Evolutionary conservation across 2,113 vertebrate genomes (phyloP).

Genomic region (Aphelocoma coerulescens): DNA sequence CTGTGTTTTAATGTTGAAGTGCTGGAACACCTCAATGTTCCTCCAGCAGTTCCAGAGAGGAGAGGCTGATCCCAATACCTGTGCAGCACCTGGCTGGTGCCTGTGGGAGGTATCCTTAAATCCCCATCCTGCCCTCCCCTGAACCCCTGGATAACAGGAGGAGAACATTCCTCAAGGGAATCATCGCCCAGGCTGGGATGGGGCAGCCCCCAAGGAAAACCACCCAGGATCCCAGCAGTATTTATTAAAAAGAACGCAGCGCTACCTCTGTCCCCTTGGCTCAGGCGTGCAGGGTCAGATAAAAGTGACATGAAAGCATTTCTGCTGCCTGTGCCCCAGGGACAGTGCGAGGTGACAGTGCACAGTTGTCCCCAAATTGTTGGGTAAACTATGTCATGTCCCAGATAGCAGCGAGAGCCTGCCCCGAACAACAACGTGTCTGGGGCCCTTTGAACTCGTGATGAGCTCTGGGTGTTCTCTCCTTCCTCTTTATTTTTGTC

Average conservation of each 20-base stretch:
- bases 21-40: neutral
- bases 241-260: neutral
- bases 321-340: neutral
- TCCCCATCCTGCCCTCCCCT: neutral
- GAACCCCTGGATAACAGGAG: rapidly evolving
- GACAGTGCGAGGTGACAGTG: neutral
- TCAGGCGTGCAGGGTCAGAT: neutral
- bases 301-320: conserved; percentile 23
- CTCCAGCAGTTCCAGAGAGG: neutral
- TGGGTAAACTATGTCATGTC: conserved; percentile 38
- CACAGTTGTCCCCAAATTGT: conserved; percentile 1
- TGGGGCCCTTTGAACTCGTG: conserved; percentile 21
- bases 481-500: conserved; percentile 6
- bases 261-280: neutral
- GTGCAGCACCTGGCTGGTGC: neutral
- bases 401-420: conserved; percentile 35
- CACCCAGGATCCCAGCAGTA: rapidly evolving
- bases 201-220: neutral
- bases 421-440: neutral
- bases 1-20: neutral
- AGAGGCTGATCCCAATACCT: neutral
- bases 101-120: neutral
- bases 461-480: neutral
- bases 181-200: neutral
- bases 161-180: neutral